Conservation (phyloP, 2,797 vertebrate species). For the Taeniopygia guttata region DNA sequence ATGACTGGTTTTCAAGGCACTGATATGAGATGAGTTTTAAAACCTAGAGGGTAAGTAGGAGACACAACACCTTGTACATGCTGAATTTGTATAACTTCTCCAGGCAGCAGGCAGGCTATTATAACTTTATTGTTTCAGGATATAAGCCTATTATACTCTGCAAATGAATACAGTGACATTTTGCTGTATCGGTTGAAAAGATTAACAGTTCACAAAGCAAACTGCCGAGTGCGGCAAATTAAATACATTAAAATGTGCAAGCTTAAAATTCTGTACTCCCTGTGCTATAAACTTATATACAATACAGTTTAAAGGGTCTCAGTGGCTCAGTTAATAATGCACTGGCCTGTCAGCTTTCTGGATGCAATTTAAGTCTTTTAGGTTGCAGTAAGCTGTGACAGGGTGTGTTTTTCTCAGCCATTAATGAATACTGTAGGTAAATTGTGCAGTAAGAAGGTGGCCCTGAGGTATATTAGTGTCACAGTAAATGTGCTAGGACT, state of each 20-base stretch:
- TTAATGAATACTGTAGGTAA: slow-evolving; percentile 46
- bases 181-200: slow-evolving; percentile 73
- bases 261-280: slow-evolving; percentile 62
- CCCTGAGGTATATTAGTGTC: slow-evolving; percentile 29
- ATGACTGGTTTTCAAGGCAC: neutral
- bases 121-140: slow-evolving; percentile 75
- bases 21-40: slow-evolving; percentile 15
- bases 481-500: neutral
- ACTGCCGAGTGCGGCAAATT: slow-evolving; percentile 71
- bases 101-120: slow-evolving; percentile 66
- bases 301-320: slow-evolving; percentile 58
- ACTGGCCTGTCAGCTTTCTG: slow-evolving; percentile 43
- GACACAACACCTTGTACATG: slow-evolving; percentile 14
- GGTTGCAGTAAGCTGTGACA: slow-evolving; percentile 56
- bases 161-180: slow-evolving; percentile 77
- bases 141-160: slow-evolving; percentile 72
- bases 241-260: slow-evolving; percentile 73
- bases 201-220: slow-evolving; percentile 77
- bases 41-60: slow-evolving; percentile 64
- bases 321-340: slow-evolving; percentile 54
- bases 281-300: slow-evolving; percentile 53
- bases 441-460: neutral
- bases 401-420: slow-evolving; percentile 53
- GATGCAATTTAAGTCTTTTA: slow-evolving; percentile 60
- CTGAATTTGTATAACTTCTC: slow-evolving; percentile 53